phyloP scores from a whole-genome alignment of 2,797 vertebrate species.

The Etheostoma nigrum region DNA sequence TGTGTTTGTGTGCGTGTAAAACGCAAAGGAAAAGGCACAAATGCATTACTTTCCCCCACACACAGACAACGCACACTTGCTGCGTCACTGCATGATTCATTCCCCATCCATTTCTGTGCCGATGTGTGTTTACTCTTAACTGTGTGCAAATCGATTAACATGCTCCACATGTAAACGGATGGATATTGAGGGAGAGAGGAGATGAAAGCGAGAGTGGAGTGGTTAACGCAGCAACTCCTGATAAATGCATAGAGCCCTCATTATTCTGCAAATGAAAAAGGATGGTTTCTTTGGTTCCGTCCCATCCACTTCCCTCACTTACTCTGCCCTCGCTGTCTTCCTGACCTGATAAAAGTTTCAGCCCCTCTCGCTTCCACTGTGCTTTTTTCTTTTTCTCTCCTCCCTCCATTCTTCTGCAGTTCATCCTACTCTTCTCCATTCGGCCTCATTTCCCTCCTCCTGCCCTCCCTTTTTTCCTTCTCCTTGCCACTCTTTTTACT shows the following conservation, averaged over 20 bases:
- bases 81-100: constrained; percentile 44
- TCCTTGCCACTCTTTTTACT: not conserved
- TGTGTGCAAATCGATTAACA: constrained; percentile 72
- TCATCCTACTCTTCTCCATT: constrained; percentile 15
- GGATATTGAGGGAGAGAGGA: constrained; percentile 42
- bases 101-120: constrained; percentile 33
- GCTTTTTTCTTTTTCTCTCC: constrained; percentile 4
- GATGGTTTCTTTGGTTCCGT: constrained; percentile 36
- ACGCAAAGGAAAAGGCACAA: not conserved
- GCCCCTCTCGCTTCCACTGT: not conserved
- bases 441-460: constrained; percentile 32
- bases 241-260: constrained; percentile 67
- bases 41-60: not conserved
- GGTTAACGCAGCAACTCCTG: constrained; percentile 61
- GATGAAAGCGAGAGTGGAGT: constrained; percentile 63
- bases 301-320: constrained; percentile 33
- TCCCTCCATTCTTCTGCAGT: constrained; percentile 31
- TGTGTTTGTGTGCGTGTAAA: constrained; percentile 12
- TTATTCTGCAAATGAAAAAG: constrained; percentile 69
- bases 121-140: constrained; percentile 57
- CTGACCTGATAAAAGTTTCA: constrained; percentile 64
- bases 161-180: constrained; percentile 66
- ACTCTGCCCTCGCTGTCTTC: constrained; percentile 34
- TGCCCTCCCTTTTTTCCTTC: not conserved
- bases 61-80: constrained; percentile 1